Base-by-base conservation (phyloP, 2,113 vertebrate species). In the Eclectus roratus region DNA sequence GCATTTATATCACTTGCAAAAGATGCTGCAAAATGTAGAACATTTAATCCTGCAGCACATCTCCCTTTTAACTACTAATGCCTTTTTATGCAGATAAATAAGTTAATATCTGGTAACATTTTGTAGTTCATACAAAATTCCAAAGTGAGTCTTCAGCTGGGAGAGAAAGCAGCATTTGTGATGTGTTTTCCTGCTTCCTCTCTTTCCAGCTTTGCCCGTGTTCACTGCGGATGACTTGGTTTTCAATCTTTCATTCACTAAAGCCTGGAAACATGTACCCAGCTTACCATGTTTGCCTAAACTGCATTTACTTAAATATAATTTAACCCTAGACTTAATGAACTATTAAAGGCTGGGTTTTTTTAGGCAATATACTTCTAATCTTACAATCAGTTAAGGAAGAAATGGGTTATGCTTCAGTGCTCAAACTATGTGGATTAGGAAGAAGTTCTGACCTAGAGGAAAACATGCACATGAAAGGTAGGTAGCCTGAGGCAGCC, bases 331-430 rank as follows among this genome's bases (percentile, higher is more conserved):
- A 31, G 50, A 50, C 47, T 77, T 83, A 68, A 66, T 63, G 20
- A 8, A 49, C 25, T 29, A 7, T 33, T 56, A 53, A 24, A 73
- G 7, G 31, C 28, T 24, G 6, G 4, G 0, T 3, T 20, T 72
- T 92, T 68, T 80, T 21, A 24, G 80, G 64, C 39, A 91, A 56
- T 70, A 47, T 53, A 46, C 20, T 50, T 66, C 41, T 77, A 71
- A 76, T 18, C n/a, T 91, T 55, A 68, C 55, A 94, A 84, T 92
- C 89, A 91, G 53, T 90, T 94, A 61, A 93, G 89, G 77, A 92
- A 91, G 80, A 93, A 92, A 88, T 29, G 41, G 41, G 43, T 80
- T 89, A 76, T 86, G 83, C 71, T 83, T 85, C 80, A 93, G 11
- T 69, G 85, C 56, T 72, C 43, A 78, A 86, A 13, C 64, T 65